Evolutionary conservation across 2,888 invertebrate genomes (phyloP).

Genomic region (Ectropis crepuscularia): DNA sequence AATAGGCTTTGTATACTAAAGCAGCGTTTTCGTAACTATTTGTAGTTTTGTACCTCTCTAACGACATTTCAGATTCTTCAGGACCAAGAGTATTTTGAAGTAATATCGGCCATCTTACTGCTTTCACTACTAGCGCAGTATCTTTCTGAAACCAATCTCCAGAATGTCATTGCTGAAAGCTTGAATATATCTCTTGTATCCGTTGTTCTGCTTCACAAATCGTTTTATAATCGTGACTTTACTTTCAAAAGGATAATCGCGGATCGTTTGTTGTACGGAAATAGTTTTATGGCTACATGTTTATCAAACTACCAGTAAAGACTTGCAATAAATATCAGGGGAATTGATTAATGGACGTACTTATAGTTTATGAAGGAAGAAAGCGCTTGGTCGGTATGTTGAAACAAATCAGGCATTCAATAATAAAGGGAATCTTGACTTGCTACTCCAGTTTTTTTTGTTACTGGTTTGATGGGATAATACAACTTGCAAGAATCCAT

Average conservation of each 20-base stretch:
- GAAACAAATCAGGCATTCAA: background rate
- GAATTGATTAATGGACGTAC: constrained; percentile 16
- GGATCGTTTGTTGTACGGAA: constrained; percentile 20
- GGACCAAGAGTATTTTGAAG: no score
- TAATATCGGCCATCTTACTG: no score
- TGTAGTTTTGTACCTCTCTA: no score
- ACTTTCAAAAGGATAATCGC: constrained; percentile 27
- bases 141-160: no score
- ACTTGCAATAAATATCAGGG: constrained; percentile 14
- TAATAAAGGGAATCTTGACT: background rate
- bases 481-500: no score
- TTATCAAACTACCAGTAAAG: constrained; percentile 17
- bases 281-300: constrained; percentile 22
- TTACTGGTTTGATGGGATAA: no score
- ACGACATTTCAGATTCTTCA: no score
- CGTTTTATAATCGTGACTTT: constrained; percentile 35
- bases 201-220: constrained; percentile 22
- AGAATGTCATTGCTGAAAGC: background rate
- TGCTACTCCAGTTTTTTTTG: no score
- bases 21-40: no score
- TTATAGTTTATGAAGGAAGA: constrained; percentile 16
- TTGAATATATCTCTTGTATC: constrained; percentile 2
- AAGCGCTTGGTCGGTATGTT: background rate
- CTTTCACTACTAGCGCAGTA: no score
- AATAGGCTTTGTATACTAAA: no score